A percentile compares a stretch with the other conserved stretches of the same genome.
phyloP scores from a whole-genome alignment of 30 jellyfish, hydroid and myxozoan genomes.

The Aurelia aurita complex sp. Pacific region DNA sequence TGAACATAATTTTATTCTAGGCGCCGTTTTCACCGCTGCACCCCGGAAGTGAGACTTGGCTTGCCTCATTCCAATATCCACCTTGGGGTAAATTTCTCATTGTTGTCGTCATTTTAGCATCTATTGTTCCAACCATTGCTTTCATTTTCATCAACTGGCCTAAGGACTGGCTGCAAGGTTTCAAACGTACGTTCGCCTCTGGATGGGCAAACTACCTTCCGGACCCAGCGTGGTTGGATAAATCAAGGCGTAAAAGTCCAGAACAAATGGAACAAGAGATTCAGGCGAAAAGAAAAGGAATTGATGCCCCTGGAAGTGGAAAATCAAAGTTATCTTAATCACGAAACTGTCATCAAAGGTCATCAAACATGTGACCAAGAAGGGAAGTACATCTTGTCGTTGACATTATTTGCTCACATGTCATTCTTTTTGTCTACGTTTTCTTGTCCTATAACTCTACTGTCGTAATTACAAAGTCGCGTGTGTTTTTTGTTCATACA shows the following conservation, averaged over 20 bases:
- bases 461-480: no score
- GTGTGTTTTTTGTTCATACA: no score
- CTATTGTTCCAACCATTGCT: constrained; percentile 75
- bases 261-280: constrained; percentile 72
- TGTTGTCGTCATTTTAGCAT: constrained; percentile 51
- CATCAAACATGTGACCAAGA: no score
- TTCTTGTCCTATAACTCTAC: no score
- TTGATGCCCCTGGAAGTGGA: constrained; percentile 20
- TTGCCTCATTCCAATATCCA: constrained; percentile 69
- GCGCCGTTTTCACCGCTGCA: constrained; percentile 80
- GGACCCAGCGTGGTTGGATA: constrained; percentile 84
- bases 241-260: constrained; percentile 74
- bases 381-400: no score
- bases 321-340: constrained; percentile 40
- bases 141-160: constrained; percentile 85
- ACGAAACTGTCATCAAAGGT: neutral
- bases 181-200: constrained; percentile 66
- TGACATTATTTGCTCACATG: no score
- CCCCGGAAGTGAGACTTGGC: constrained; percentile 82
- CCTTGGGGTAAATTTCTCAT: constrained; percentile 87
- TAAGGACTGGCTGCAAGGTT: constrained; percentile 65
- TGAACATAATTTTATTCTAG: constrained; percentile 21
- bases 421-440: no score
- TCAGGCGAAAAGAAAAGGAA: constrained; percentile 26
- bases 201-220: constrained; percentile 79